Evolutionary conservation across 2,888 invertebrate genomes (phyloP), one percentile per base, ranked within the genome.

Genomic region (Seira musarum): DNA sequence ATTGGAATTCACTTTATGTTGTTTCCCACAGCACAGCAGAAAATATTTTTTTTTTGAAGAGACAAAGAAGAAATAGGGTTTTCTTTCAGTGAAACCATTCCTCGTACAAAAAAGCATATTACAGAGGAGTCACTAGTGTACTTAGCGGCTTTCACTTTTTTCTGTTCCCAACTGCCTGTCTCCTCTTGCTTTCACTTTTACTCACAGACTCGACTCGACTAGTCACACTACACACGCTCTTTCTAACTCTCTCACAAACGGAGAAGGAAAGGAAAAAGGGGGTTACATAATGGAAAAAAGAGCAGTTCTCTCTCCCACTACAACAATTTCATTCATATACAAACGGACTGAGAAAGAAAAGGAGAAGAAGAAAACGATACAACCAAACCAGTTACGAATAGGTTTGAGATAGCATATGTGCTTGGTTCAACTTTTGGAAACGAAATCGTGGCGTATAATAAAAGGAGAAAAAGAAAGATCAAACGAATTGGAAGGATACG

Each of bases 71-170:
- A n/a, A n/a, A n/a, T n/a, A n/a, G n/a, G n/a, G n/a, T n/a, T n/a
- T n/a, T n/a, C n/a, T n/a, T n/a, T n/a, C n/a, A n/a, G n/a, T n/a
- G n/a, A 61, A 71, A 71, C 63, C 71, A 46, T 63, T 21, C 30
- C 25, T 60, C 19, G 6, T 2, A 60, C 21, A 21, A 15, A 60
- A 1, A 60, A 17, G 1, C 60, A n/a, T n/a, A n/a, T n/a, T n/a
- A n/a, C n/a, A n/a, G n/a, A n/a, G n/a, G n/a, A n/a, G 17, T 13
- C 17, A 61, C 22, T 10, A 61, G 66, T 35, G 35, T 74, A 74
- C 68, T 75, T 61, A 66, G 77, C 71, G 77, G 71, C 77, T 70
- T 77, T 70, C 67, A 76, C 76, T 69, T 68, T 67, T 64, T 61
- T 19, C 61, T 17, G n/a, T n/a, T n/a, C n/a, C 61, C 61, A 61